These are phyloP conservation scores for Andrena fulva DNA, from an alignment of 2,888 invertebrate genomes.

Conservation along the genomic window DNA sequence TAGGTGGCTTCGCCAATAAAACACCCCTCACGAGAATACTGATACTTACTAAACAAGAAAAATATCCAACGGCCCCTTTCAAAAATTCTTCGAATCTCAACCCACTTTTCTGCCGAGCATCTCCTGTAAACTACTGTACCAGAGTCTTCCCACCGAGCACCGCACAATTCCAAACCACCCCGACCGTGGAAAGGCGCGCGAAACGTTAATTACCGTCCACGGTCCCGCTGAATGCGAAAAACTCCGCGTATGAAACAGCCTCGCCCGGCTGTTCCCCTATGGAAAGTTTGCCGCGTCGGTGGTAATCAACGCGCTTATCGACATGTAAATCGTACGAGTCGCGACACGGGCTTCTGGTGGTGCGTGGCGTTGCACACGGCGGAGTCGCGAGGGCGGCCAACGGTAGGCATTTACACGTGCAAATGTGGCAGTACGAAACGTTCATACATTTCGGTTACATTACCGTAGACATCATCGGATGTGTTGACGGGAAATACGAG, in stretches of 20 bases:
- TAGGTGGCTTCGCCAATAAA: no score
- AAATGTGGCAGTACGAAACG: slow-evolving; percentile 76
- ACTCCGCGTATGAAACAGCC: neutral
- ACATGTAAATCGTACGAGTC: slow-evolving; percentile 62
- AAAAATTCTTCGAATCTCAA: no score
- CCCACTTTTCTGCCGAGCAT: neutral
- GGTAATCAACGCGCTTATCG: slow-evolving; percentile 62
- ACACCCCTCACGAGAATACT: no score
- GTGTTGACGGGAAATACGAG: slow-evolving; percentile 84
- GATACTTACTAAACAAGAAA: no score
- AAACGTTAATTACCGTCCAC: slow-evolving; percentile 26
- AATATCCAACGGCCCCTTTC: no score
- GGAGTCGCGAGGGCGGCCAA: slow-evolving; percentile 29
- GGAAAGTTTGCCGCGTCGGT: slow-evolving; percentile 11
- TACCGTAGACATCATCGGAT: slow-evolving; percentile 84
- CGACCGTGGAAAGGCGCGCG: neutral
- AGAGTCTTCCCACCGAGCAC: neutral
- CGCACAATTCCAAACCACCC: slow-evolving; percentile 1
- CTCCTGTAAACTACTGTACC: neutral
- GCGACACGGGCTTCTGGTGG: slow-evolving; percentile 56
- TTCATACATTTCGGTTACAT: slow-evolving; percentile 84
- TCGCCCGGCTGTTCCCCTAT: neutral
- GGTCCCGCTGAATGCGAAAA: neutral
- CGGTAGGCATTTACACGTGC: slow-evolving; percentile 69
- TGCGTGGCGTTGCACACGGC: slow-evolving; percentile 42